phyloP scores from a whole-genome alignment of 1,140 invertebrate species.

The Panulirus ornatus region DNA sequence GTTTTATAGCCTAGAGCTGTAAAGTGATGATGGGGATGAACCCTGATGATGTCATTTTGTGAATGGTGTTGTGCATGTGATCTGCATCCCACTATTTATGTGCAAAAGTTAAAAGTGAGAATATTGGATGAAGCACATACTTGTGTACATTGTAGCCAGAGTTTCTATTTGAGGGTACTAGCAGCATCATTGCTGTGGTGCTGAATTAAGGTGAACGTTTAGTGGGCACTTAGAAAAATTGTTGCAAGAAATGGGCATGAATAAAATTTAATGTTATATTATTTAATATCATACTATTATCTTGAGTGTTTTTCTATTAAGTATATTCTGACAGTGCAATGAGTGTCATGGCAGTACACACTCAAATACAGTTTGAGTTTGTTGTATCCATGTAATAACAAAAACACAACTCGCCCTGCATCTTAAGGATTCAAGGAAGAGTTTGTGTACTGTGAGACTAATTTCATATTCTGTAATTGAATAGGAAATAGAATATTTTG shows the following conservation, averaged over 20 bases:
- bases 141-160: conserved; percentile 55
- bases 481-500: background rate
- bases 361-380: conserved; percentile 53
- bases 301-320: conserved; percentile 36
- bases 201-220: conserved; percentile 33
- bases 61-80: conserved; percentile 27
- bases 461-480: conserved; percentile 25
- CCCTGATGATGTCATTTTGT: conserved; percentile 27
- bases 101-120: conserved; percentile 40
- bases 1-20: conserved; percentile 18
- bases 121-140: conserved; percentile 47
- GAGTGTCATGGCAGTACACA: conserved; percentile 42
- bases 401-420: conserved; percentile 56
- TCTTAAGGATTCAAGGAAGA: conserved; percentile 63
- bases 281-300: conserved; percentile 54
- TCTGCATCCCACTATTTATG: conserved; percentile 43
- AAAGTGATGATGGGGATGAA: conserved; percentile 15
- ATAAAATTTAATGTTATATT: conserved; percentile 57
- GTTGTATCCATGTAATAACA: conserved; percentile 16
- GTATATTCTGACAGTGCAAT: conserved; percentile 54
- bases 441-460: conserved; percentile 37
- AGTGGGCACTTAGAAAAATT: conserved; percentile 58
- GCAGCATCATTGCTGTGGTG: conserved; percentile 33
- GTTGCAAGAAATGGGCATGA: conserved; percentile 57
- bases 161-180: conserved; percentile 55